Evolutionary conservation across 1,140 invertebrate genomes (phyloP).

Genomic region (Drosophila funebris): DNA sequence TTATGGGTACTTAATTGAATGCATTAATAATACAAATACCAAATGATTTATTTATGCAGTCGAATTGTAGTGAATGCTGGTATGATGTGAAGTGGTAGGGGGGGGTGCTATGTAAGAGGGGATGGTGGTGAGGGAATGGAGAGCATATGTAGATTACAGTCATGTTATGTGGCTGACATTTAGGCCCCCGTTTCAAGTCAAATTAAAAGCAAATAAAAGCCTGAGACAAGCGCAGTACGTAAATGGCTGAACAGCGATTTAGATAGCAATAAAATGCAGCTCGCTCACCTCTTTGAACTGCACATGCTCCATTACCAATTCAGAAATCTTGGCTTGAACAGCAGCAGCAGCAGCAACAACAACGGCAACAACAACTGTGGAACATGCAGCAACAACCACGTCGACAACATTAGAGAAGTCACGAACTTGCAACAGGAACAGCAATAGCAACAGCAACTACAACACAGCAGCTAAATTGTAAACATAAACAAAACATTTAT

Average conservation of each 20-base stretch:
- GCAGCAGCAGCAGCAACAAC: slow-evolving; percentile 48
- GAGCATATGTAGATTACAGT: slow-evolving; percentile 60
- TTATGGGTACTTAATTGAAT: slow-evolving; percentile 70
- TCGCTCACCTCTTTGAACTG: slow-evolving; percentile 71
- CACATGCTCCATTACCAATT: slow-evolving; percentile 80
- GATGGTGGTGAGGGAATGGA: not conserved
- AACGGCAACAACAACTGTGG: slow-evolving; percentile 14
- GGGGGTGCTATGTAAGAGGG: too few relatives aligned
- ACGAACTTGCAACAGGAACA: slow-evolving; percentile 61
- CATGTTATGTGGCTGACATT: slow-evolving; percentile 50
- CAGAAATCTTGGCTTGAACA: slow-evolving; percentile 69
- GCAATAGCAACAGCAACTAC: slow-evolving; percentile 40
- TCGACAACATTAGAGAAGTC: slow-evolving; percentile 79
- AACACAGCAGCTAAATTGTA: slow-evolving; percentile 77
- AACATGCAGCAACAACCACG: slow-evolving; percentile 68
- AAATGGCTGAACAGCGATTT: slow-evolving; percentile 73
- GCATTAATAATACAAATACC: slow-evolving; percentile 55
- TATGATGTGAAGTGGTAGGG: too few relatives aligned
- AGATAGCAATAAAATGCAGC: slow-evolving; percentile 80
- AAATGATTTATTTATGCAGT: slow-evolving; percentile 24
- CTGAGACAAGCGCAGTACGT: slow-evolving; percentile 54
- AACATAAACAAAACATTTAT: slow-evolving; percentile 82
- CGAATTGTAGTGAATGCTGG: too few relatives aligned
- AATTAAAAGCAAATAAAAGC: slow-evolving; percentile 80
- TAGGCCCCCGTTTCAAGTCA: slow-evolving; percentile 61